A percentile compares a stretch with the other conserved stretches of the same genome.
These are phyloP conservation scores for Drosophila mercatorum DNA, from an alignment of 2,888 invertebrate genomes.

Conservation along the genomic window DNA sequence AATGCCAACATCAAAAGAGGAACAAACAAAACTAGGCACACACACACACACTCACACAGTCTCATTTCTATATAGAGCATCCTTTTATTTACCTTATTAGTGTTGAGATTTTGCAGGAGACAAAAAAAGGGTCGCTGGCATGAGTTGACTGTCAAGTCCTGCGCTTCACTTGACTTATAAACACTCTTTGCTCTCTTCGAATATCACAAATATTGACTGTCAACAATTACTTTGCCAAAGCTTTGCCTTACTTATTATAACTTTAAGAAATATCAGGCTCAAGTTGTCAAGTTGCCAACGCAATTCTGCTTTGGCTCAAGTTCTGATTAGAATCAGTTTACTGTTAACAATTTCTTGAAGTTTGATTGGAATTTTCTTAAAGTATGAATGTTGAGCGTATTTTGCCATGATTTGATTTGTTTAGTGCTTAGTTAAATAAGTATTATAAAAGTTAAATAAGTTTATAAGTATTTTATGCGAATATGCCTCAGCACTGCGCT, in stretches of 20 bases:
- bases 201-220: not conserved
- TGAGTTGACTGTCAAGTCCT: conserved; percentile 22
- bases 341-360: not conserved
- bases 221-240: conserved; percentile 1
- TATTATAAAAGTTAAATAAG: no score
- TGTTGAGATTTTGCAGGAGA: conserved; percentile 6
- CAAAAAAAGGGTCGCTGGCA: conserved; percentile 4
- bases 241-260: conserved; percentile 6
- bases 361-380: not conserved
- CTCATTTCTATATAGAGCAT: not conserved
- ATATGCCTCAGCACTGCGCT: no score
- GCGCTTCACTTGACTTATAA: conserved; percentile 16
- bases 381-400: not conserved
- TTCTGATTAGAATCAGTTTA: not conserved
- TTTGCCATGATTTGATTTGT: no score
- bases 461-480: no score
- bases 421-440: no score
- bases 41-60: not conserved
- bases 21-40: conserved; percentile 41
- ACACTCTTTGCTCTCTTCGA: not conserved
- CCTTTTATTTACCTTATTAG: conserved; percentile 44
- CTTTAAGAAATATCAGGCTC: not conserved
- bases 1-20: conserved; percentile 44
- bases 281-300: not conserved
- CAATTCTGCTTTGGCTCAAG: not conserved